Percentiles rank a stretch among this genome's conserved stretches.
Evolutionary conservation across 2,888 invertebrate genomes (phyloP).

Genomic region (Scaptomyza cyrtandrae): DNA sequence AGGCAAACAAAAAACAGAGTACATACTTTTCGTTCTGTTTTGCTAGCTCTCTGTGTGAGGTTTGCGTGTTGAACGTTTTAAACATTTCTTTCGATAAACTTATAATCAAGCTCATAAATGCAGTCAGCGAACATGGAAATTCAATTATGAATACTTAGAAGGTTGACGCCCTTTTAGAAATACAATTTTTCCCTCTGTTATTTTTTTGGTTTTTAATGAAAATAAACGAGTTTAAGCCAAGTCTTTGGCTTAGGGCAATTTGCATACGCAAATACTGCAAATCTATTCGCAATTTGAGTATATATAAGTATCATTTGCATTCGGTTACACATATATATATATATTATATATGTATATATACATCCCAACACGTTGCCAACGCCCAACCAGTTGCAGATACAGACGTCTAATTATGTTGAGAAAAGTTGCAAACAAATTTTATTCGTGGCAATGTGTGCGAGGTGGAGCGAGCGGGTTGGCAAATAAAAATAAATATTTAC

Average conservation of each 20-base stretch:
- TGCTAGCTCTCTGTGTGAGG: not conserved
- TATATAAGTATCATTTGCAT: conserved; percentile 66
- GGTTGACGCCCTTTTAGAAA: conserved; percentile 67
- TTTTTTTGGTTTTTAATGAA: conserved; percentile 13
- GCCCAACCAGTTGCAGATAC: conserved; percentile 19
- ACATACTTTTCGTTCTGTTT: conserved; percentile 20
- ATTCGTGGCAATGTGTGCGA: conserved; percentile 16
- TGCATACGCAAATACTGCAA: conserved; percentile 74
- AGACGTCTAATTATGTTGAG: conserved; percentile 76
- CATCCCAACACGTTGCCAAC: not conserved
- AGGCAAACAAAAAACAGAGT: conserved; percentile 10
- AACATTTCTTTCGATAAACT: conserved; percentile 30
- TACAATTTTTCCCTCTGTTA: conserved; percentile 8
- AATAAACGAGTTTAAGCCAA: conserved; percentile 60
- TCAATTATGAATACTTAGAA: conserved; percentile 76
- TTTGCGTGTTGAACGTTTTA: conserved; percentile 63
- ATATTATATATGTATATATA: conserved; percentile 7
- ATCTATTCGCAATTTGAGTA: conserved; percentile 59
- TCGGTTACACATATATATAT: conserved; percentile 3
- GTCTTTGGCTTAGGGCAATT: conserved; percentile 77
- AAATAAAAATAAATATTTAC: conserved; percentile 81
- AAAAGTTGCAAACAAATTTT: conserved; percentile 70
- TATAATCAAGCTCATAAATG: conserved; percentile 51
- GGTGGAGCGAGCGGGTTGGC: conserved; percentile 56
- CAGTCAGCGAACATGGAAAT: conserved; percentile 73